A percentile compares a stretch with the other conserved stretches of the same genome.
These are phyloP conservation scores for Enteromius afrohamiltoni DNA, from an alignment of 2,797 vertebrate genomes.

Conservation along the genomic window DNA sequence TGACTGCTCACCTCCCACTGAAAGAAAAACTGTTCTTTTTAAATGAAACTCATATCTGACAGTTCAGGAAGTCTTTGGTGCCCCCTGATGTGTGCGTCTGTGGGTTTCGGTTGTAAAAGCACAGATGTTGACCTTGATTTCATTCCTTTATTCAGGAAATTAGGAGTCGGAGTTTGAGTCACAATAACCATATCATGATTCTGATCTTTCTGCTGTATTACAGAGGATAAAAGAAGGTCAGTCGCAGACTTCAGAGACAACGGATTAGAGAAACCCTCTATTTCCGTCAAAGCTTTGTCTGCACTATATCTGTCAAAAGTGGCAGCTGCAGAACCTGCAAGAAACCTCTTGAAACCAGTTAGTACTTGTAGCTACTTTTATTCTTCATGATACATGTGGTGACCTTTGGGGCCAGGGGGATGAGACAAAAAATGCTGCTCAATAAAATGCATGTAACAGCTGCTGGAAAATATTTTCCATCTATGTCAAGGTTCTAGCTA, in stretches of 20 bases:
- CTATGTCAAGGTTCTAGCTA: neutral
- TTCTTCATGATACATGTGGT: conserved; percentile 46
- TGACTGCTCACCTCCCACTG: conserved; percentile 18
- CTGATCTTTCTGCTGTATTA: conserved; percentile 62
- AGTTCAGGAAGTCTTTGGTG: neutral
- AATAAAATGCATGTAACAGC: conserved; percentile 4
- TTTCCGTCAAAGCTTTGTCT: conserved; percentile 84
- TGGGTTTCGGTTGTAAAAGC: conserved; percentile 26
- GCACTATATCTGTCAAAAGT: conserved; percentile 81
- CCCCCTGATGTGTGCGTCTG: neutral
- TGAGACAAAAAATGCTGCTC: conserved; percentile 5
- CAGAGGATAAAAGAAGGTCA: conserved; percentile 79
- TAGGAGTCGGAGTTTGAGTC: neutral
- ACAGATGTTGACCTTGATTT: conserved; percentile 37
- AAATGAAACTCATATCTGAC: conserved; percentile 18
- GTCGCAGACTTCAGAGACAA: conserved; percentile 71
- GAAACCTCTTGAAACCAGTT: conserved; percentile 72
- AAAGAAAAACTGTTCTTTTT: conserved; percentile 25
- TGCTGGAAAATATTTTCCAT: neutral
- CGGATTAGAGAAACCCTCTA: conserved; percentile 68
- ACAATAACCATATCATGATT: conserved; percentile 34
- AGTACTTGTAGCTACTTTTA: conserved; percentile 59
- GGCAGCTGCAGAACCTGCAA: conserved; percentile 68
- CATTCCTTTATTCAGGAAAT: conserved; percentile 19
- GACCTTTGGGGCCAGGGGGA: conserved; percentile 32